Percentiles rank a stretch among this genome's conserved stretches.
These are phyloP conservation scores for Fulica atra DNA, from an alignment of 2,113 vertebrate genomes.

Conservation along the genomic window DNA sequence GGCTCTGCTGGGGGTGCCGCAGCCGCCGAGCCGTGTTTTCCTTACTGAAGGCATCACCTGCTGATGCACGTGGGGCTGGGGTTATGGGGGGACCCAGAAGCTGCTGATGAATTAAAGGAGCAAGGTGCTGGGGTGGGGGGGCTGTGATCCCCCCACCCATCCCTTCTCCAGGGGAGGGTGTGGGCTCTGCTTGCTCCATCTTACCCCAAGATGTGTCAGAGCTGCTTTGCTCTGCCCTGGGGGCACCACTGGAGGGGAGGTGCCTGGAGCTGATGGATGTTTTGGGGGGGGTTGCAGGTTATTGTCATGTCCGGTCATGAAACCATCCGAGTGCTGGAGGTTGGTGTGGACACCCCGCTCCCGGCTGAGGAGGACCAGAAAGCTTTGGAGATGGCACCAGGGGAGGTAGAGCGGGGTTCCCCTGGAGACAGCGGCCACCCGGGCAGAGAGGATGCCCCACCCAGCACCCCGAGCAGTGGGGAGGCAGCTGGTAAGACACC, in stretches of 20 bases:
- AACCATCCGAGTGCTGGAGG: slow-evolving; percentile 93
- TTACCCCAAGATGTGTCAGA: neutral
- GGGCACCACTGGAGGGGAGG: no score
- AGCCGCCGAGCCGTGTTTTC: rapidly evolving
- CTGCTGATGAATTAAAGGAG: neutral
- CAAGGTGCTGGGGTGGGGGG: no score
- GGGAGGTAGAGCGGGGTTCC: slow-evolving; percentile 39
- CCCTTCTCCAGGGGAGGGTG: neutral
- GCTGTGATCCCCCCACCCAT: rapidly evolving
- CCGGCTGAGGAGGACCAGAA: slow-evolving; percentile 77
- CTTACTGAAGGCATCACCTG: rapidly evolving
- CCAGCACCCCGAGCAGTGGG: slow-evolving; percentile 3
- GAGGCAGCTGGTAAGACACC: slow-evolving; percentile 64
- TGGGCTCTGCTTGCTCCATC: neutral
- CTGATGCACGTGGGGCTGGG: rapidly evolving
- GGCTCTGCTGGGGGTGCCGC: neutral
- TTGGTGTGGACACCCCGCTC: slow-evolving; percentile 85
- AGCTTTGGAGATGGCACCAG: neutral
- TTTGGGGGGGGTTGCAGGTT: slow-evolving; percentile 76
- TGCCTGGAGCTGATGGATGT: rapidly evolving
- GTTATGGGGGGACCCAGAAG: neutral
- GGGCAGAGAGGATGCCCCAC: neutral
- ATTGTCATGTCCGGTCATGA: slow-evolving; percentile 97
- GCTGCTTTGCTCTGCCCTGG: neutral
- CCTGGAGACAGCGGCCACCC: neutral